Evolutionary conservation across 2,113 vertebrate genomes (phyloP), one percentile per base, ranked within the genome.

Genomic region (Cromileptes altivelis): DNA sequence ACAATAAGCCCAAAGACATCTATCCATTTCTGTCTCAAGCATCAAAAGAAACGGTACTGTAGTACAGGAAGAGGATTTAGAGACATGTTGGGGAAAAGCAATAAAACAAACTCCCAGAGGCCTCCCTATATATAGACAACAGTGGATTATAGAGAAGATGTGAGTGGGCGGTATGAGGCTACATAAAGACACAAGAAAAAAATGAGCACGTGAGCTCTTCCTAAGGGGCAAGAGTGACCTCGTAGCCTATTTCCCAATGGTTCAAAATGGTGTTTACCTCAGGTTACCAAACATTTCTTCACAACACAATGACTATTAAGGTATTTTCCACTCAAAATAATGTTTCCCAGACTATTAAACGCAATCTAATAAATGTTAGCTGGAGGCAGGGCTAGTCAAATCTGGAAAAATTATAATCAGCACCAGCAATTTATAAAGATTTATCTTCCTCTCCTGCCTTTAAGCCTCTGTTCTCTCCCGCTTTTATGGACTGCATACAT

Each of bases 191-290:
- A 30, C 11, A 73, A 58, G 9, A 68, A 52, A 63, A 45, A 75
- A 78, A 72, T 52, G 21, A 70, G 60, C 52, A 23, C 37, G 70
- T 56, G 60, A 78, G 71, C 68, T 80, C 55, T 25, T 87, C 82
- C 86, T 87, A 45, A 71, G 77, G 85, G 77, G 49, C 60, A 33
- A 71, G 75, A 77, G 3, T 85, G 86, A 85, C 89, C 89, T 65
- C 70, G 7, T 71, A 53, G 84, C 73, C 75, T 13, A 84, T 73
- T 85, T 89, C 82, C 68, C 72, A 47, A 62, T 63, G 57, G 70
- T 72, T 75, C 61, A 74, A 52, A 42, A 82, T 30, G 30, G 25
- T 65, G 37, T 76, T 80, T 64, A 76, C 68, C 58, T 37, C 19
- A 25, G 63, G 50, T 61, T 56, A 70, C 49, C 17, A 37, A 85